Conservation (phyloP, 2,797 vertebrate genomes). For the Enteromius trimaculatus region DNA sequence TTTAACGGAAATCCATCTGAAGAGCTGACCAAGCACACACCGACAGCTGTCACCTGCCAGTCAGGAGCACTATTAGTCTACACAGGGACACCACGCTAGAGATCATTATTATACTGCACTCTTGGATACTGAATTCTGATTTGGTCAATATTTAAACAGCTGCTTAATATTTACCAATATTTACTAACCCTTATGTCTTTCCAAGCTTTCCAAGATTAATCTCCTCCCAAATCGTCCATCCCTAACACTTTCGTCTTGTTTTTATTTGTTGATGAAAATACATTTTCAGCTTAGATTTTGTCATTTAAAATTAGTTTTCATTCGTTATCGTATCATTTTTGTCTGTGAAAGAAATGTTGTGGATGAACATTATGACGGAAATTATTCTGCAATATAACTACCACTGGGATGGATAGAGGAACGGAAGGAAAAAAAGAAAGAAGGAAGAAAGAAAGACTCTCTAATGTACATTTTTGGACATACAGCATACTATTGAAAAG, state of each 20-base stretch:
- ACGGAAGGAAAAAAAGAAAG: not conserved
- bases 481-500: not conserved
- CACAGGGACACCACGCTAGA: not conserved
- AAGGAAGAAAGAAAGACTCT: not conserved
- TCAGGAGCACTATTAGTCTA: not conserved
- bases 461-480: not conserved
- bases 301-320: too few species aligned
- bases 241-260: too few species aligned
- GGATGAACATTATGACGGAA: too few species aligned
- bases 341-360: too few species aligned
- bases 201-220: not conserved
- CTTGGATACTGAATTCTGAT: not conserved
- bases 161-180: not conserved
- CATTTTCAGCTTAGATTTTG: too few species aligned
- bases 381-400: too few species aligned
- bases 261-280: too few species aligned
- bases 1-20: slow-evolving; percentile 3
- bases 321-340: too few species aligned
- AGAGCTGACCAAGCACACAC: slow-evolving; percentile 20
- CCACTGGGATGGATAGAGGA: too few species aligned
- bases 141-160: not conserved
- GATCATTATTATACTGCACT: not conserved
- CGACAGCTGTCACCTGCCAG: slow-evolving; percentile 29
- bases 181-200: not conserved
- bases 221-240: too few species aligned